Percentiles rank a stretch among this genome's conserved stretches.
Evolutionary conservation across 2,888 invertebrate genomes (phyloP).

Genomic region (Therioaphis trifolii): DNA sequence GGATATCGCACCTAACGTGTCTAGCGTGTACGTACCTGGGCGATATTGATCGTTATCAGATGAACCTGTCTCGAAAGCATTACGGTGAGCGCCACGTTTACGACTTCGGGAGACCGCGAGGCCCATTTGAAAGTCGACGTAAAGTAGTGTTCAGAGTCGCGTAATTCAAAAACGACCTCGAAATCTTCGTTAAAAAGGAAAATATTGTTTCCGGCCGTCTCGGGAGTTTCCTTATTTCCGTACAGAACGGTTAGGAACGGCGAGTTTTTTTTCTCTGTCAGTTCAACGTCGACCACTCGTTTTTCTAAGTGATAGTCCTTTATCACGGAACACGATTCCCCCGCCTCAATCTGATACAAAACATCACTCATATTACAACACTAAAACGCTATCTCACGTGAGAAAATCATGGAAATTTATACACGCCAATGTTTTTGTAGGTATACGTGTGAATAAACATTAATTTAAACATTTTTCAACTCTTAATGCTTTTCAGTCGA

Average conservation of each 20-base stretch:
- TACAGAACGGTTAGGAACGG: background rate
- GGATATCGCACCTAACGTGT: no score
- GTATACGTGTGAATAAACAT: no score
- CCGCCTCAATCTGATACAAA: background rate
- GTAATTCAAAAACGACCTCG: background rate
- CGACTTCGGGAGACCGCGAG: background rate
- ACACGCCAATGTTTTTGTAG: no score
- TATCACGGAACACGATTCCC: background rate
- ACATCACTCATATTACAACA: no score
- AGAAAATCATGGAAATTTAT: no score
- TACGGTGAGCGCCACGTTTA: background rate
- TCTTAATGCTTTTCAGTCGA: no score
- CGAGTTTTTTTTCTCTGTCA: background rate
- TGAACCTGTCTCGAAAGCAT: background rate
- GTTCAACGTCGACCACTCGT: background rate
- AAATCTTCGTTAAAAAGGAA: background rate
- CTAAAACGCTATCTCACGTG: no score
- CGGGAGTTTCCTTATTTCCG: background rate
- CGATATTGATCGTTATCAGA: background rate
- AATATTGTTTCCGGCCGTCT: background rate
- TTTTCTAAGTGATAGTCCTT: background rate
- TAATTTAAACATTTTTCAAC: no score
- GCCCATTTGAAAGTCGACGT: background rate
- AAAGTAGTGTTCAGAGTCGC: background rate
- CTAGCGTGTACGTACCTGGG: background rate